phyloP scores from a whole-genome alignment of 92 coral and sea anemone species.

The Parazoanthus swiftii region DNA sequence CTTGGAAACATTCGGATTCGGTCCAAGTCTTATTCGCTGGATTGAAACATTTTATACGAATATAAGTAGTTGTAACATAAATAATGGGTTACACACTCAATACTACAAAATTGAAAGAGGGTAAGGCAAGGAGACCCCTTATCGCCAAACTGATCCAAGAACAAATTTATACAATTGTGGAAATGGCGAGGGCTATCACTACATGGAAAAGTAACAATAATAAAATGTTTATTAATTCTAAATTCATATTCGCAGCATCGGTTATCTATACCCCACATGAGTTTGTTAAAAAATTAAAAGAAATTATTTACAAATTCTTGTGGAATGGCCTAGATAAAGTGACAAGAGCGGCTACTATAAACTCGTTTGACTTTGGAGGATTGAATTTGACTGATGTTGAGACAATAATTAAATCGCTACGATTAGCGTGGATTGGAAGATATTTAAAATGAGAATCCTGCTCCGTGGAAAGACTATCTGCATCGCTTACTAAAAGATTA shows the following conservation, averaged over 20 bases:
- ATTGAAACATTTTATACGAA: no score
- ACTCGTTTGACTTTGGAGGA: conserved; percentile 8
- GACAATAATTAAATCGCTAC: conserved; percentile 29
- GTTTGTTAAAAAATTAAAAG: neutral
- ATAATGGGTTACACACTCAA: no score
- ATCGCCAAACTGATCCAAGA: no score
- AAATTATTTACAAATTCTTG: neutral
- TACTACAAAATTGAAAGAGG: no score
- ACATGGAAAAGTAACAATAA: no score
- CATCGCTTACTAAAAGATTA: conserved; percentile 24
- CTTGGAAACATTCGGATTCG: no score
- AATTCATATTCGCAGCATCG: neutral
- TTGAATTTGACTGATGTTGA: conserved; percentile 28
- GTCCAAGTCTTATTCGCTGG: no score
- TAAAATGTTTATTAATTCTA: no score
- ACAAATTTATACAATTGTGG: no score
- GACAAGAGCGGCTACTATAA: conserved; percentile 17
- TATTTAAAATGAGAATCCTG: conserved; percentile 16
- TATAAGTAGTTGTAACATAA: no score
- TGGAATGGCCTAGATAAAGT: neutral
- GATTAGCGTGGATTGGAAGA: conserved; percentile 35
- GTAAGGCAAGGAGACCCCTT: no score
- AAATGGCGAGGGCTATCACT: no score
- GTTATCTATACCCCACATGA: neutral
- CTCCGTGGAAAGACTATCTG: conserved; percentile 28